These are phyloP conservation scores for Macrotus californicus DNA, from an alignment of 2,113 vertebrate genomes.

Conservation along the genomic window DNA sequence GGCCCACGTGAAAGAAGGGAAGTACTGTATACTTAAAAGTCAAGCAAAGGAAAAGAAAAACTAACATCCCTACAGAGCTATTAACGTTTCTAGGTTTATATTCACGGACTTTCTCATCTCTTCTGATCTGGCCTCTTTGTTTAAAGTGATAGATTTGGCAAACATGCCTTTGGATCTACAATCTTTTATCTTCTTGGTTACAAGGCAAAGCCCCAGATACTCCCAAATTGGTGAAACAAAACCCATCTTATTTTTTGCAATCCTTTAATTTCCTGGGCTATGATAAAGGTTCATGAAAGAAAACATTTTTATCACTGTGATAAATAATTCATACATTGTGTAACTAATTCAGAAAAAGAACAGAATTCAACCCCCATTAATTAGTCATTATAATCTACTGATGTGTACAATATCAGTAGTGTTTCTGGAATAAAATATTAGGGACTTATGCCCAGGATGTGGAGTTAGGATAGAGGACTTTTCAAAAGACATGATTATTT, in stretches of 20 bases:
- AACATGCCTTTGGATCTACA: background rate
- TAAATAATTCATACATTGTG: conserved; percentile 70
- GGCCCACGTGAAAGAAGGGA: conserved; percentile 14
- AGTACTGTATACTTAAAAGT: background rate
- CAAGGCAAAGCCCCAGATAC: background rate
- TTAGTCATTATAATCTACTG: conserved; percentile 73
- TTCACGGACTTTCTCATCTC: background rate
- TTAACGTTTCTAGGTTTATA: background rate
- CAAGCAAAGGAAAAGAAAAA: background rate
- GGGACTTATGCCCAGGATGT: conserved; percentile 5
- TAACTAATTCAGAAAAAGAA: conserved; percentile 70
- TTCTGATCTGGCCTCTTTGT: background rate
- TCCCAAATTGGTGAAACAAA: conserved; percentile 25
- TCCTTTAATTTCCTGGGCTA: conserved; percentile 14
- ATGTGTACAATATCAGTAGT: conserved; percentile 45
- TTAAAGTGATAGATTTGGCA: background rate
- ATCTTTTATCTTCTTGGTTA: background rate
- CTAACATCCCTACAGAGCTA: background rate
- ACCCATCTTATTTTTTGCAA: conserved; percentile 32
- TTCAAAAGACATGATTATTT: conserved; percentile 54
- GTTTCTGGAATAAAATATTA: conserved; percentile 71
- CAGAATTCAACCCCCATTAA: conserved; percentile 64
- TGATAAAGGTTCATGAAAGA: conserved; percentile 18
- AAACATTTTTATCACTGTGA: conserved; percentile 23
- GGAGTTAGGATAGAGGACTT: conserved; percentile 34